Evolutionary conservation across 2,797 vertebrate species (phyloP).

Genomic region (Gymnocypris eckloni): DNA sequence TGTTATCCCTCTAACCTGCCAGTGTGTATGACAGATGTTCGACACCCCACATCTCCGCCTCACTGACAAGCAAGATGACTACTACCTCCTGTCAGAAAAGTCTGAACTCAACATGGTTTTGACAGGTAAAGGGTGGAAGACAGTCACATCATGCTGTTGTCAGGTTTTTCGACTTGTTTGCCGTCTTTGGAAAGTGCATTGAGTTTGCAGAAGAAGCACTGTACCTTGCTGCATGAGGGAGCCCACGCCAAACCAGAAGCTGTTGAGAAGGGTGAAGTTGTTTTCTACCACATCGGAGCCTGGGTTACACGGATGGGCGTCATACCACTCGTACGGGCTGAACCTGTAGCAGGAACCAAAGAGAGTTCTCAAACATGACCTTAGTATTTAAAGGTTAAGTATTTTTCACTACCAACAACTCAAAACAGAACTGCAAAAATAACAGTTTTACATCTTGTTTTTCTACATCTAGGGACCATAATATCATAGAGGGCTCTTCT

Average conservation of each 20-base stretch:
- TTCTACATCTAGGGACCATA: neutral
- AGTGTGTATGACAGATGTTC: constrained; percentile 77
- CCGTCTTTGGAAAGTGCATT: constrained; percentile 59
- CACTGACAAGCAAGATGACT: constrained; percentile 74
- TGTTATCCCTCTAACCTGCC: constrained; percentile 74
- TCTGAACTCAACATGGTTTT: constrained; percentile 73
- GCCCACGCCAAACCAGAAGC: constrained; percentile 99
- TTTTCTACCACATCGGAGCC: constrained; percentile 97
- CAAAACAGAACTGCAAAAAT: neutral
- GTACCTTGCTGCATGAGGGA: constrained; percentile 97
- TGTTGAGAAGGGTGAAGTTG: constrained; percentile 98
- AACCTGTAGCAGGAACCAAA: constrained; percentile 79
- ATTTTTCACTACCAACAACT: neutral
- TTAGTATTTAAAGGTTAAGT: neutral
- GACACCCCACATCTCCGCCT: constrained; percentile 70
- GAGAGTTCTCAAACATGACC: constrained; percentile 23
- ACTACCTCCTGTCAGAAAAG: constrained; percentile 77
- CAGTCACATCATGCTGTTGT: constrained; percentile 52
- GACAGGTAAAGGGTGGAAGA: constrained; percentile 73
- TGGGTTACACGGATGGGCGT: constrained; percentile 96
- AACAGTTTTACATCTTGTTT: neutral
- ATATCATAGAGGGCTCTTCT: neutral
- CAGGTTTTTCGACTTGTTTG: constrained; percentile 56
- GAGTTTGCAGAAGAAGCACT: neutral
- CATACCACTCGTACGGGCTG: constrained; percentile 98